phyloP scores from a whole-genome alignment of 2,797 vertebrate species.

The Pangasius sanitwongsei region DNA sequence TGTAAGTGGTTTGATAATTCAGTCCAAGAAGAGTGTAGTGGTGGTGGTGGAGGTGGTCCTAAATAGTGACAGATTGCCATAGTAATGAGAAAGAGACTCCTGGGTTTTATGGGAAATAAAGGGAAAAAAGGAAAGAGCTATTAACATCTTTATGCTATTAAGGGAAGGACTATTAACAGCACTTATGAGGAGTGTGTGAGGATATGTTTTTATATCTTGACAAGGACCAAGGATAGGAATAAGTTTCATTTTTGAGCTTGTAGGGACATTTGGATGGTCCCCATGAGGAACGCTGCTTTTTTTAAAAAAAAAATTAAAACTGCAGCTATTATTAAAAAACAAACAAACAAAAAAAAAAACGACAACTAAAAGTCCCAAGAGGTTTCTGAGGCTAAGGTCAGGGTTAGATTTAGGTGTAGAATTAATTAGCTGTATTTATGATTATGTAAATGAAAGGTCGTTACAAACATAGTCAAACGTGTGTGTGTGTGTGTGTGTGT shows the following conservation, averaged over 20 bases:
- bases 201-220: not conserved
- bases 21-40: conserved; percentile 15
- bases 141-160: conserved; percentile 14
- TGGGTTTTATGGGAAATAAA: conserved; percentile 35
- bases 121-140: not conserved
- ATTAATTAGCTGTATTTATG: not conserved
- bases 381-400: too few species aligned
- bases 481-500: conserved; percentile 13
- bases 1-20: conserved; percentile 7
- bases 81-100: conserved; percentile 30
- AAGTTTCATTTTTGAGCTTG: not conserved
- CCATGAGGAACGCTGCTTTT: not conserved
- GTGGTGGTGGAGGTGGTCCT: not conserved
- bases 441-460: not conserved
- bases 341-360: too few species aligned
- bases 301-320: not conserved
- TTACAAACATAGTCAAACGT: not conserved
- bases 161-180: not conserved
- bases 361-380: too few species aligned
- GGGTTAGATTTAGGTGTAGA: not conserved
- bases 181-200: not conserved
- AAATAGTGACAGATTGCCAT: conserved; percentile 41
- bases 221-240: not conserved
- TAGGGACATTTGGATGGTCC: not conserved
- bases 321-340: not conserved